Evolutionary conservation across 2,888 invertebrate genomes (phyloP), one percentile per base, ranked within the genome.

Genomic region (Sylvicola cinctus): DNA sequence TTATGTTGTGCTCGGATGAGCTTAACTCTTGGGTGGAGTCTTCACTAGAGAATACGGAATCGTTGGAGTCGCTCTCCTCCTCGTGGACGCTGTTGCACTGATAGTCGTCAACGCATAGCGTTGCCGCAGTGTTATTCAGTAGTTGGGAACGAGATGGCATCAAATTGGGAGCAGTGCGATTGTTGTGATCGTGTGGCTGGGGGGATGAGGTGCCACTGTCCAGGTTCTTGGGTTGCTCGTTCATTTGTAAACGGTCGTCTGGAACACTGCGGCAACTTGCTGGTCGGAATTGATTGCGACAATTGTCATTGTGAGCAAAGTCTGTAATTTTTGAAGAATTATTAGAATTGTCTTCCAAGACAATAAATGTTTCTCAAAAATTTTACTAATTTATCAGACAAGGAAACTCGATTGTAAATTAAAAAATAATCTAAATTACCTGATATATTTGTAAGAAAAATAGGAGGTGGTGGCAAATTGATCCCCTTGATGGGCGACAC

Each of bases 131-230:
- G 3, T 32, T 8, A 16, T 16, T 29, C 16, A 39, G 16, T 23
- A 34, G 30, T 25, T 25, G 25, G 11, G 11, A 8, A 25, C 7
- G 11, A 25, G 8, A 11, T 7, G 25, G 7, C 7, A 11, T 8
- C 11, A 11, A 25, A 25, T 10, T 5, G 5, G 13, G 29, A 15
- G 12, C 13, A 14, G 13, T 8, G 5, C 4, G 12, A 15, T 29
- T 3, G 13, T 13, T 6, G 13, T 14, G 16, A 31, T 38, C 40
- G 27, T 38, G 29, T 6, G 56, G 55, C 41, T 57, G 57, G 1
- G 58, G 58, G n/a, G 58, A 58, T 4, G 58, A 58, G 1, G 58
- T 58, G 36, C 58, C 58, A 39, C 58, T 58, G 38, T 58, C 58
- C 32, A 57, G 51, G 40, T 48, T 55, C 5, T 53, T 47, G 31